phyloP scores from a whole-genome alignment of 2,797 vertebrate genomes.

The Scolopax bukidnonensis region DNA sequence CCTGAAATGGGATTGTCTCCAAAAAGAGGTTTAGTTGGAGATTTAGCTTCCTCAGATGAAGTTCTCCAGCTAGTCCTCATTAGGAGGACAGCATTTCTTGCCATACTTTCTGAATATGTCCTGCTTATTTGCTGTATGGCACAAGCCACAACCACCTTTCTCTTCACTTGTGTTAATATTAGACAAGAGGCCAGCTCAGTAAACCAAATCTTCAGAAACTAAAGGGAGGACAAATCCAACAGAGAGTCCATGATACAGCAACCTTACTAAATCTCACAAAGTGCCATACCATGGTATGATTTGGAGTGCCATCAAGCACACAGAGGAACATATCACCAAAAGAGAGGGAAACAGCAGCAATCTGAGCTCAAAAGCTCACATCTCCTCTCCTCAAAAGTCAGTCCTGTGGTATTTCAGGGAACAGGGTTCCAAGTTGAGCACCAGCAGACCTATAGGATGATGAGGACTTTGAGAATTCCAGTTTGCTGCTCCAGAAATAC shows the following conservation, averaged over 20 bases:
- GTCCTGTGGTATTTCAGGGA: neutral
- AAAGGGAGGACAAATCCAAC: neutral
- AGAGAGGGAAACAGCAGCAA: neutral
- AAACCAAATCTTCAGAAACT: neutral
- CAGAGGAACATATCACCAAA: neutral
- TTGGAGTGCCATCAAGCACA: neutral
- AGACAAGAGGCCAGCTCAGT: neutral
- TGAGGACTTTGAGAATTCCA: constrained; percentile 2
- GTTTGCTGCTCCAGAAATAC: constrained; percentile 35
- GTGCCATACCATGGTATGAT: too few relatives aligned
- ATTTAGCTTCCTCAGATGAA: neutral
- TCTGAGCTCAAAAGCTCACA: neutral
- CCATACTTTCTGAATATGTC: neutral
- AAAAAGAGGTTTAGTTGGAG: neutral
- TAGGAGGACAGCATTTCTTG: neutral
- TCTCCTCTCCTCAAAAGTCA: neutral
- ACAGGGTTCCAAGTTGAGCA: neutral
- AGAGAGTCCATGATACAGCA: neutral
- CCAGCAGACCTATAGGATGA: neutral
- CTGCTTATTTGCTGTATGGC: neutral
- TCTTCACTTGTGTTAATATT: neutral
- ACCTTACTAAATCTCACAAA: neutral
- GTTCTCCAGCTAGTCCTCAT: neutral
- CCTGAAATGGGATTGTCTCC: neutral
- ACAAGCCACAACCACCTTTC: neutral